Evolutionary conservation across 2,888 invertebrate genomes (phyloP).

Genomic region (Lypha dubia): DNA sequence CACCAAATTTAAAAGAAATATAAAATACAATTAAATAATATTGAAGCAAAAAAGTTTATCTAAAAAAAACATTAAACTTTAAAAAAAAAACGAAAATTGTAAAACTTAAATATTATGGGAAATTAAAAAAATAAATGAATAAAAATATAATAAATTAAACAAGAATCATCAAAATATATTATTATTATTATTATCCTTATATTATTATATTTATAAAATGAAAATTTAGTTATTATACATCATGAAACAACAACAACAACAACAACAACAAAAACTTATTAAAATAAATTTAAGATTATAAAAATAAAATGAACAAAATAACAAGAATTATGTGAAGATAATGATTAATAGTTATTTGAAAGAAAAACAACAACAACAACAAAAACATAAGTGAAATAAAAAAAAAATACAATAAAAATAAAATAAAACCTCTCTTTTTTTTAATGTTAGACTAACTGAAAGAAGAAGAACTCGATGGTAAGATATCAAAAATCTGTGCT

Average conservation of each 20-base stretch:
- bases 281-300: conserved; percentile 69
- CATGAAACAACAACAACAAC: conserved; percentile 59
- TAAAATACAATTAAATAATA: conserved; percentile 61
- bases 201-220: conserved; percentile 73
- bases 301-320: conserved; percentile 41
- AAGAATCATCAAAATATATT: conserved; percentile 69
- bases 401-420: conserved; percentile 68
- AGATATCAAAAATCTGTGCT: background rate
- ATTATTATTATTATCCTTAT: conserved; percentile 68
- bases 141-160: conserved; percentile 48
- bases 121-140: conserved; percentile 50
- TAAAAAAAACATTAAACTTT: conserved; percentile 23
- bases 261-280: conserved; percentile 65
- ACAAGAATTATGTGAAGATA: conserved; percentile 68
- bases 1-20: conserved; percentile 66
- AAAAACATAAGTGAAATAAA: conserved; percentile 67
- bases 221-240: conserved; percentile 73
- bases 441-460: background rate
- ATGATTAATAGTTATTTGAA: conserved; percentile 72
- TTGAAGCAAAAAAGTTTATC: background rate
- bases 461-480: background rate
- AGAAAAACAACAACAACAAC: conserved; percentile 59
- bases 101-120: conserved; percentile 64
- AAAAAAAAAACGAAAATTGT: conserved; percentile 60
- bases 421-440: conserved; percentile 43